A percentile compares a stretch with the other conserved stretches of the same genome.
Evolutionary conservation across 2,113 vertebrate species (phyloP).

Genomic region (Tragelaphus buxtoni): DNA sequence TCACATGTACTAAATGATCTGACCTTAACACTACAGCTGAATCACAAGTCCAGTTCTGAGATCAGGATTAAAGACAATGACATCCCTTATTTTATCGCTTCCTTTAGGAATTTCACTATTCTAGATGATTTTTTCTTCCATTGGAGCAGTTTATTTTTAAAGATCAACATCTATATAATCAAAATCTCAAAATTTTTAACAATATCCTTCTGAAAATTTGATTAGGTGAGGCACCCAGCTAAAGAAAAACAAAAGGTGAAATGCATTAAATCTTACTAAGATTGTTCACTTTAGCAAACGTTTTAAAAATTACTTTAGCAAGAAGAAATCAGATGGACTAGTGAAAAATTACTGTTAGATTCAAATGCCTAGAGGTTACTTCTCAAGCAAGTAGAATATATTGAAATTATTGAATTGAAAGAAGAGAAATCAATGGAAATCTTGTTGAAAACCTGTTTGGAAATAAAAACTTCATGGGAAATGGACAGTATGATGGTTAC

Average conservation of each 20-base stretch:
- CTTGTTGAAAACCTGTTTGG: neutral
- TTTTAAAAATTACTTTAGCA: neutral
- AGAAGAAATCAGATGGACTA: neutral
- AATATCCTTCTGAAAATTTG: neutral
- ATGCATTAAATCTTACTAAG: conserved; percentile 1
- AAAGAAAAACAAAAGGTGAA: conserved; percentile 1
- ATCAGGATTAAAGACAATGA: neutral
- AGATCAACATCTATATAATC: neutral
- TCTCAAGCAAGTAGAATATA: neutral
- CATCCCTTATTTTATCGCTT: neutral
- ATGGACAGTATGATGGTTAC: neutral
- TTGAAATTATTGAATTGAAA: neutral
- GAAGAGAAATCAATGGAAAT: neutral
- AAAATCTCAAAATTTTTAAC: neutral
- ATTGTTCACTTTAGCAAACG: neutral
- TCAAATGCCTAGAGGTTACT: neutral
- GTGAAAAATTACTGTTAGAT: conserved; percentile 38
- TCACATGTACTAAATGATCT: neutral
- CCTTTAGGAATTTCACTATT: neutral
- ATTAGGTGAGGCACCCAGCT: neutral
- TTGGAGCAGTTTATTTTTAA: neutral
- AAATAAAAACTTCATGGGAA: neutral
- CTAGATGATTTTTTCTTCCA: neutral
- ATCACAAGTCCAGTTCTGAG: neutral
- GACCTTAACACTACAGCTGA: neutral